Conservation (phyloP, 2,113 vertebrate species). For the Seriola quinqueradiata region DNA sequence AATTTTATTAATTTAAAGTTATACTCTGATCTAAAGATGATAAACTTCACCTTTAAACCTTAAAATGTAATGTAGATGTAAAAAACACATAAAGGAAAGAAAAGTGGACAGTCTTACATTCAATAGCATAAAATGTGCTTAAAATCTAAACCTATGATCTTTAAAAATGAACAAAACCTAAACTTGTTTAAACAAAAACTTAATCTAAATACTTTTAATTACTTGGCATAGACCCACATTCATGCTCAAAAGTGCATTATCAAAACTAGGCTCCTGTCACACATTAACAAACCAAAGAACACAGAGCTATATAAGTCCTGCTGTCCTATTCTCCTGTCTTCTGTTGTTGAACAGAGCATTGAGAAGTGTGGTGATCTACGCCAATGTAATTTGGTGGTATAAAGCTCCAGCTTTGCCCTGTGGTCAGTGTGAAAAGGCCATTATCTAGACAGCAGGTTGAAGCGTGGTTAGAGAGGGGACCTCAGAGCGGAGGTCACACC, state of each 20-base stretch:
- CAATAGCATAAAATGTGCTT: background rate
- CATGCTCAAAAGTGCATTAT: background rate
- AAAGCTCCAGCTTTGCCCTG: conserved; percentile 43
- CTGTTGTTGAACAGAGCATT: conserved; percentile 4
- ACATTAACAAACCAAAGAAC: conserved; percentile 6
- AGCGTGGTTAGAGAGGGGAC: conserved; percentile 62
- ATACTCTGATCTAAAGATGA: background rate
- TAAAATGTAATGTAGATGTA: background rate
- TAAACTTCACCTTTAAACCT: background rate
- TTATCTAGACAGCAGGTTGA: conserved; percentile 61
- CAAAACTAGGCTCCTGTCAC: background rate
- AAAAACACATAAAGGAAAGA: background rate
- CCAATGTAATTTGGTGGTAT: conserved; percentile 20
- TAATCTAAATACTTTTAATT: background rate
- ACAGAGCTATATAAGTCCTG: background rate
- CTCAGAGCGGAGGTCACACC: conserved; percentile 63
- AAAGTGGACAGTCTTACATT: background rate
- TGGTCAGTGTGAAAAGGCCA: conserved; percentile 59
- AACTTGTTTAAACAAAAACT: background rate
- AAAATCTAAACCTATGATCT: background rate
- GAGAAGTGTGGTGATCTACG: conserved; percentile 12
- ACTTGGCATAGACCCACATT: background rate
- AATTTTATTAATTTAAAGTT: background rate
- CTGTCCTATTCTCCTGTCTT: conserved; percentile 5
- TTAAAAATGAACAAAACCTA: background rate